A percentile compares a stretch with the other conserved stretches of the same genome.
These are phyloP conservation scores for Lynx canadensis DNA, from an alignment of 2,113 vertebrate genomes.

Conservation along the genomic window DNA sequence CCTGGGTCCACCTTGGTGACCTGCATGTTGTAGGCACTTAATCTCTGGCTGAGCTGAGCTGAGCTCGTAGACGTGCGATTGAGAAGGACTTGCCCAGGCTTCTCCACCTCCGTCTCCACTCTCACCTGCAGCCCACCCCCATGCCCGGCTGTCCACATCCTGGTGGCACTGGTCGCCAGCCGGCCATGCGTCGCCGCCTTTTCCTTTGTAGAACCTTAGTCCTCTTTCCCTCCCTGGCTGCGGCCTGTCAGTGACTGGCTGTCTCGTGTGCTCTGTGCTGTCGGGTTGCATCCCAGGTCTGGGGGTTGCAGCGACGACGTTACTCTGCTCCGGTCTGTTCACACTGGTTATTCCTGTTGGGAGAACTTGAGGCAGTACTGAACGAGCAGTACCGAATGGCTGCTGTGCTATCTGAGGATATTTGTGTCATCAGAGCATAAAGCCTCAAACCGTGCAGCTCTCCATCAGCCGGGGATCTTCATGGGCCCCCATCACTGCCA, in stretches of 20 bases:
- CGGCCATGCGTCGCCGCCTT: accelerated
- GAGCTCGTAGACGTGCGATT: not conserved
- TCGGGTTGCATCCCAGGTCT: not conserved
- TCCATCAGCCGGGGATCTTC: not conserved
- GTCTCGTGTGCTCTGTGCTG: not conserved
- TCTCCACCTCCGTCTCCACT: accelerated
- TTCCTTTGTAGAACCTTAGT: not conserved
- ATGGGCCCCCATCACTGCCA: not conserved
- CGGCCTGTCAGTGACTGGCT: not conserved
- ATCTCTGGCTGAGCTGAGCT: not conserved
- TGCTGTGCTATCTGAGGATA: accelerated
- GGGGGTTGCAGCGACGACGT: accelerated
- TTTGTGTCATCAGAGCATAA: too few species aligned
- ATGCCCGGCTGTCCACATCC: not conserved
- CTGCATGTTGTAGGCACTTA: not conserved
- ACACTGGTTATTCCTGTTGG: not conserved
- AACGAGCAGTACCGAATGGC: accelerated
- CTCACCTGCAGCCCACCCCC: accelerated
- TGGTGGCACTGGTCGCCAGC: not conserved
- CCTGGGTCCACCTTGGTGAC: not conserved
- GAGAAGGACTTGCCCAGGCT: too few species aligned
- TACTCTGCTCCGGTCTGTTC: not conserved
- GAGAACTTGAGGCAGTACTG: accelerated
- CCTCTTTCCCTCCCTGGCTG: not conserved
- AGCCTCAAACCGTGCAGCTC: not conserved